These are phyloP conservation scores for Metacarcinus magister DNA, from an alignment of 2,888 invertebrate genomes.

Conservation along the genomic window DNA sequence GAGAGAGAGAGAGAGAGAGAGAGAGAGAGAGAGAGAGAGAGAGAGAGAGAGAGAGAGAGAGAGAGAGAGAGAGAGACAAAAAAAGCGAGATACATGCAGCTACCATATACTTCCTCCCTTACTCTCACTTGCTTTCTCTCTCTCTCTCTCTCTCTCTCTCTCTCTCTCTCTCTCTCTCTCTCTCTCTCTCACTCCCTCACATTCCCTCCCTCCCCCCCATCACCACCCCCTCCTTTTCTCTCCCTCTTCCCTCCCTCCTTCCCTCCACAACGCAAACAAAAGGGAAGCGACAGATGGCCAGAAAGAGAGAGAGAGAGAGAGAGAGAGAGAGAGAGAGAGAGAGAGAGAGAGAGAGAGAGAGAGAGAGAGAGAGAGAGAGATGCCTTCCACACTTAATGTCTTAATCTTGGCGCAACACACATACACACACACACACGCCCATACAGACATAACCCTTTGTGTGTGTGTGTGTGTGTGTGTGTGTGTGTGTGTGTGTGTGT, in stretches of 20 bases:
- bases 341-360: not conserved
- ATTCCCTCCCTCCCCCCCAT: not conserved
- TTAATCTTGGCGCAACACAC: not conserved
- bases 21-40: conserved; percentile 53
- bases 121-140: not conserved
- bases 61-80: not conserved
- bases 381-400: conserved; percentile 4
- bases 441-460: not conserved
- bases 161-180: conserved; percentile 59
- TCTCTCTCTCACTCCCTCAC: conserved; percentile 49
- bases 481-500: not conserved
- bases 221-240: not conserved
- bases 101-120: not conserved
- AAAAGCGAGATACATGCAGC: not conserved
- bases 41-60: conserved; percentile 49
- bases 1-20: conserved; percentile 53
- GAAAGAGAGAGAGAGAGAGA: conserved; percentile 28
- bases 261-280: not conserved
- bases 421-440: conserved; percentile 11
- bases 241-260: not conserved
- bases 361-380: not conserved
- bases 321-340: conserved; percentile 19
- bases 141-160: conserved; percentile 51
- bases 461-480: conserved; percentile 26
- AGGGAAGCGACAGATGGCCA: conserved; percentile 6